These are phyloP conservation scores for Eledona agricola DNA, from an alignment of 2,888 invertebrate genomes.

Conservation along the genomic window DNA sequence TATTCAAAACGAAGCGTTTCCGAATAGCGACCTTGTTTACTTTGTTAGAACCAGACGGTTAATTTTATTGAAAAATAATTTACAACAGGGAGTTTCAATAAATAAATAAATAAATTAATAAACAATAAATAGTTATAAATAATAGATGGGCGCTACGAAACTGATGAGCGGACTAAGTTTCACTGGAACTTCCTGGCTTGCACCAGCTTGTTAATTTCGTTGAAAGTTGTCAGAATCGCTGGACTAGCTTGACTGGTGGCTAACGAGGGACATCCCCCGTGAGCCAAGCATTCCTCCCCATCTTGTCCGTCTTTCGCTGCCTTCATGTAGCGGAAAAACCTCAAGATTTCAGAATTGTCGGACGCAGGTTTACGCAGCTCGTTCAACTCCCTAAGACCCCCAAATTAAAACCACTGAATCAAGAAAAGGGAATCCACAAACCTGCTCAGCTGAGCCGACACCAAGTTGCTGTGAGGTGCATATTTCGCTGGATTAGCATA, in stretches of 20 bases:
- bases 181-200: slow-evolving; percentile 73
- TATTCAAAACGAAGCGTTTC: no score
- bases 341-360: slow-evolving; percentile 85
- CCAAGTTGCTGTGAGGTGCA: slow-evolving; percentile 87
- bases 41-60: no score
- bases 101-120: slow-evolving; percentile 46
- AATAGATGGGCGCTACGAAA: no score
- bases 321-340: slow-evolving; percentile 91
- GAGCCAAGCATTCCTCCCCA: slow-evolving; percentile 75
- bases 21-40: no score
- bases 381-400: slow-evolving; percentile 76
- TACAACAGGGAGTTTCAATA: slow-evolving; percentile 27
- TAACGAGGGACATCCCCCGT: slow-evolving; percentile 71
- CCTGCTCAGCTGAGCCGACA: slow-evolving; percentile 89
- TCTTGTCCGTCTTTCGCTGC: slow-evolving; percentile 89
- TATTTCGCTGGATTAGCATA: slow-evolving; percentile 88
- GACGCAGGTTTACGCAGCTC: slow-evolving; percentile 85
- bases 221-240: slow-evolving; percentile 86
- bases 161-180: slow-evolving; percentile 18
- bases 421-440: slow-evolving; percentile 50
- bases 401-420: slow-evolving; percentile 4
- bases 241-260: slow-evolving; percentile 74
- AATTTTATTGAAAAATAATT: slow-evolving; percentile 15
- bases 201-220: slow-evolving; percentile 88
- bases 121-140: slow-evolving; percentile 33